A percentile compares a stretch with the other conserved stretches of the same genome.
phyloP scores from a whole-genome alignment of 1,140 invertebrate species.

The Ips typographus region DNA sequence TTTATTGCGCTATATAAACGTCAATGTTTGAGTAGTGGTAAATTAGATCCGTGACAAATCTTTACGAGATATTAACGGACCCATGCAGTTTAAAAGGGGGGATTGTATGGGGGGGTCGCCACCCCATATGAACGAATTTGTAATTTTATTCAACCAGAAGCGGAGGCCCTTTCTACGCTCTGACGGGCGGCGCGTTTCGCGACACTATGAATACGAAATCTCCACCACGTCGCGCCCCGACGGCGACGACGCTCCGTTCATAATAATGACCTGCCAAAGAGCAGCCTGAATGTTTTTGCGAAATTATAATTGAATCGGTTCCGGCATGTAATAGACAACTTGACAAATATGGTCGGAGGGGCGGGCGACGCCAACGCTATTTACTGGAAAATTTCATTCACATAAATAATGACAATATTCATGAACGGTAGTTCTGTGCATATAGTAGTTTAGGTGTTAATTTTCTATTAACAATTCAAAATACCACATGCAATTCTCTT shows the following conservation, averaged over 20 bases:
- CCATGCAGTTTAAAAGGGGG: background rate
- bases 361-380: constrained; percentile 2
- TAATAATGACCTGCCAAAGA: constrained; percentile 40
- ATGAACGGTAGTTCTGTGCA: background rate
- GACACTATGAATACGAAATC: constrained; percentile 43
- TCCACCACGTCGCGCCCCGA: constrained; percentile 30
- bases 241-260: constrained; percentile 39
- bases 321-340: constrained; percentile 33
- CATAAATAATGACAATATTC: constrained; percentile 2
- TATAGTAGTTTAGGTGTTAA: no score
- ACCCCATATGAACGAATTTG: constrained; percentile 40
- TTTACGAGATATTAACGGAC: no score
- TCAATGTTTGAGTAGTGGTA: no score
- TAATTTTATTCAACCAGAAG: constrained; percentile 43
- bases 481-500: no score
- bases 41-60: no score
- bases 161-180: constrained; percentile 29
- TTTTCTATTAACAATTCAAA: no score
- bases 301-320: constrained; percentile 36
- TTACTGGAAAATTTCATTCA: constrained; percentile 14
- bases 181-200: constrained; percentile 21
- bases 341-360: constrained; percentile 25
- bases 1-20: no score
- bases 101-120: constrained; percentile 7
- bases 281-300: constrained; percentile 33